A percentile compares a stretch with the other conserved stretches of the same genome.
These are phyloP conservation scores for Agelastica alni DNA, from an alignment of 2,888 invertebrate genomes.

Conservation along the genomic window DNA sequence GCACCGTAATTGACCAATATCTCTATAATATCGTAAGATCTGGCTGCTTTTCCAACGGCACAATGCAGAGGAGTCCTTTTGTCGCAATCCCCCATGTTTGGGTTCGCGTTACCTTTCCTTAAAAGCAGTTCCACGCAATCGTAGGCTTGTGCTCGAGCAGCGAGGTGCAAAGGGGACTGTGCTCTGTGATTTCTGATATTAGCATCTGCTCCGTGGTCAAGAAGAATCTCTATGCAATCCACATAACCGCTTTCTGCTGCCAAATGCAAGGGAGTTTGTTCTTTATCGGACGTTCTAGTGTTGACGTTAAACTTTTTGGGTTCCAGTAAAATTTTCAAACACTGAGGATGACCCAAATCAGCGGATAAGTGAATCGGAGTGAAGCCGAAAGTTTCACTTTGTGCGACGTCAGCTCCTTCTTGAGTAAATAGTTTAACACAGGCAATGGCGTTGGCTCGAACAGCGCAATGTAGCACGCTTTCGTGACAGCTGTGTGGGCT, in stretches of 20 bases:
- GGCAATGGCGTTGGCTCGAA: constrained; percentile 80
- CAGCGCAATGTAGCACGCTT: constrained; percentile 82
- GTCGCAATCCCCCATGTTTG: constrained; percentile 80
- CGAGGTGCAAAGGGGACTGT: constrained; percentile 84
- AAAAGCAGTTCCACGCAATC: constrained; percentile 81
- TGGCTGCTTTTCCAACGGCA: constrained; percentile 81
- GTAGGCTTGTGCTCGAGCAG: constrained; percentile 76
- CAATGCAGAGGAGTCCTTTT: constrained; percentile 82
- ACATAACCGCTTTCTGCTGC: constrained; percentile 87
- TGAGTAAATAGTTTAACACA: constrained; percentile 76
- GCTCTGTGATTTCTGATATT: constrained; percentile 76
- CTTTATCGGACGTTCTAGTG: constrained; percentile 72
- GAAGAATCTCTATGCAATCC: constrained; percentile 76
- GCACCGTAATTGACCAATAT: constrained; percentile 78
- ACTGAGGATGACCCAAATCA: constrained; percentile 77
- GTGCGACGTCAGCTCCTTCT: constrained; percentile 76
- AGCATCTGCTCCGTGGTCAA: constrained; percentile 76
- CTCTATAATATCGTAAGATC: constrained; percentile 80
- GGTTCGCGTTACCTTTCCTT: constrained; percentile 74
- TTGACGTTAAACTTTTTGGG: constrained; percentile 74
- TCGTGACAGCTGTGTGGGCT: constrained; percentile 68
- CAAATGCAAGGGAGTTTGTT: constrained; percentile 79
- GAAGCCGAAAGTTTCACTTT: constrained; percentile 74
- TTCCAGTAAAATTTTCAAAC: constrained; percentile 74
- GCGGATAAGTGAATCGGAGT: constrained; percentile 82